These are phyloP conservation scores for Eucera pruinosa DNA, from an alignment of 2,888 invertebrate species.

Conservation along the genomic window DNA sequence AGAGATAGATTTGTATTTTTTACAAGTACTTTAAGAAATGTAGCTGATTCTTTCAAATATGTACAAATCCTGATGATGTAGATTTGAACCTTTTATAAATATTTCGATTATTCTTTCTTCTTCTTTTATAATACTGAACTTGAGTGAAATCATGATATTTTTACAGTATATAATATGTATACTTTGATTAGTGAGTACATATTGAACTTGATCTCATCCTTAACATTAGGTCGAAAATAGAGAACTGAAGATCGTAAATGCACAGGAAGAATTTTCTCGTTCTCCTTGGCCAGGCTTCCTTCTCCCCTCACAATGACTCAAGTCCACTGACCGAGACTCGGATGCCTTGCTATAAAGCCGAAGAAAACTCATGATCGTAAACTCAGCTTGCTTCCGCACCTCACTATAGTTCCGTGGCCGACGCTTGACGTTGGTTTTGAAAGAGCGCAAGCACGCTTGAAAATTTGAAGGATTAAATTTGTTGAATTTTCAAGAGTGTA, in stretches of 20 bases:
- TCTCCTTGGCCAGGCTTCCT: conserved; percentile 55
- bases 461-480: conserved; percentile 3
- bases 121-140: no score
- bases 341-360: conserved; percentile 56
- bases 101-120: no score
- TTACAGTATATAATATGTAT: no score
- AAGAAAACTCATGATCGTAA: conserved; percentile 67
- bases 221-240: conserved; percentile 17
- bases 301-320: conserved; percentile 47
- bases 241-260: conserved; percentile 32
- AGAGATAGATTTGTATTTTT: no score
- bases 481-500: not conserved
- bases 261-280: conserved; percentile 54
- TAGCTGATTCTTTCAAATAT: no score
- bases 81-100: no score
- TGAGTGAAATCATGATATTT: no score
- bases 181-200: no score
- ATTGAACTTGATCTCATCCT: no score
- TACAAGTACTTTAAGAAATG: no score
- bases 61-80: no score
- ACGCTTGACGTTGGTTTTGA: conserved; percentile 36
- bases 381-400: conserved; percentile 63
- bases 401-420: conserved; percentile 50
- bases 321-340: conserved; percentile 66
- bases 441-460: conserved; percentile 13